Percentiles rank a stretch among this genome's conserved stretches.
These are phyloP conservation scores for Piliocolobus tephrosceles DNA, from an alignment of 2,113 vertebrate species.

Conservation along the genomic window DNA sequence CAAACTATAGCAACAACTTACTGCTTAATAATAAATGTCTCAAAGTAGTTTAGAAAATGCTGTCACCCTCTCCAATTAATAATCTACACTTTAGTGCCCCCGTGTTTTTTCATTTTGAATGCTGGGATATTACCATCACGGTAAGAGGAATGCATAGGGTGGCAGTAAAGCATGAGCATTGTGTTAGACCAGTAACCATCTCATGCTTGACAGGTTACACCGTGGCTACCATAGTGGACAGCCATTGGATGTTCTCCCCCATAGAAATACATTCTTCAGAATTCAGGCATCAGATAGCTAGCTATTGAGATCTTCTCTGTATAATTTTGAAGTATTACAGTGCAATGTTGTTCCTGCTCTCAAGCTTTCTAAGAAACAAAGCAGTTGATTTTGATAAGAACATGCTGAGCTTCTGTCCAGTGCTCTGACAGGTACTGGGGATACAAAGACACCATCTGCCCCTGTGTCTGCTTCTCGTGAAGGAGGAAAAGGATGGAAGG, in stretches of 20 bases:
- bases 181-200: neutral
- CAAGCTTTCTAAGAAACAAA: neutral
- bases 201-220: neutral
- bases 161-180: neutral
- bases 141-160: too few species aligned
- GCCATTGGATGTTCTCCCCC: neutral
- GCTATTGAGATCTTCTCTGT: neutral
- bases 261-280: neutral
- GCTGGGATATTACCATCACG: too few species aligned
- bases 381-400: neutral
- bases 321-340: neutral
- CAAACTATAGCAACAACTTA: neutral
- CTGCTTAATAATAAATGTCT: neutral
- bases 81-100: accelerated
- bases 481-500: neutral
- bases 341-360: neutral
- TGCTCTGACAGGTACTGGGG: neutral
- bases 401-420: neutral
- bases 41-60: neutral
- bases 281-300: neutral
- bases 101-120: neutral
- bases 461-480: neutral
- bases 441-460: neutral
- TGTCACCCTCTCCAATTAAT: neutral
- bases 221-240: accelerated